phyloP scores from a whole-genome alignment of 2,797 vertebrate genomes.

The Myotis daubentonii region DNA sequence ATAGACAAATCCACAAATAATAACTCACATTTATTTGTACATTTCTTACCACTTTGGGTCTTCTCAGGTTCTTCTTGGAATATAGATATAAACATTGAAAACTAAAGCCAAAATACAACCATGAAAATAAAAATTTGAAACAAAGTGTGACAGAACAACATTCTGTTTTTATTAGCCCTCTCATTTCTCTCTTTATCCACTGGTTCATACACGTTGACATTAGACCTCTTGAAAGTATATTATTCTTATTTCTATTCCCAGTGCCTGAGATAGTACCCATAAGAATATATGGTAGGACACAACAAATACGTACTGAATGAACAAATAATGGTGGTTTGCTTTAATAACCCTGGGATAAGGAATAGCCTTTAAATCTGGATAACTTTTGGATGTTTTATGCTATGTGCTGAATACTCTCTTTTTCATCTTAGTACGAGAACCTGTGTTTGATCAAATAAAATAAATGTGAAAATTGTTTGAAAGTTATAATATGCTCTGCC shows the following conservation, averaged over 20 bases:
- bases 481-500: background rate
- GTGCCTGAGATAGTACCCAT: background rate
- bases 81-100: background rate
- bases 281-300: background rate
- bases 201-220: background rate
- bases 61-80: background rate
- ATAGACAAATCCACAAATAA: background rate
- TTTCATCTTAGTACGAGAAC: background rate
- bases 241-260: constrained; percentile 1
- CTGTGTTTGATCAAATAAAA: background rate
- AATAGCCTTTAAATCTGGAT: background rate
- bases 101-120: background rate
- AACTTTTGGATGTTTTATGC: background rate
- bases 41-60: background rate
- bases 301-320: background rate
- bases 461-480: background rate
- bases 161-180: background rate
- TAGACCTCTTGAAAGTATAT: background rate
- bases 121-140: background rate
- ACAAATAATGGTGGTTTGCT: background rate
- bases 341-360: background rate
- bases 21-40: background rate
- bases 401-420: background rate
- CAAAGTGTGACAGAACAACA: background rate
- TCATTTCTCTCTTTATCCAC: background rate